These are phyloP conservation scores for Phengaris arion DNA, from an alignment of 2,888 invertebrate species.

Conservation along the genomic window DNA sequence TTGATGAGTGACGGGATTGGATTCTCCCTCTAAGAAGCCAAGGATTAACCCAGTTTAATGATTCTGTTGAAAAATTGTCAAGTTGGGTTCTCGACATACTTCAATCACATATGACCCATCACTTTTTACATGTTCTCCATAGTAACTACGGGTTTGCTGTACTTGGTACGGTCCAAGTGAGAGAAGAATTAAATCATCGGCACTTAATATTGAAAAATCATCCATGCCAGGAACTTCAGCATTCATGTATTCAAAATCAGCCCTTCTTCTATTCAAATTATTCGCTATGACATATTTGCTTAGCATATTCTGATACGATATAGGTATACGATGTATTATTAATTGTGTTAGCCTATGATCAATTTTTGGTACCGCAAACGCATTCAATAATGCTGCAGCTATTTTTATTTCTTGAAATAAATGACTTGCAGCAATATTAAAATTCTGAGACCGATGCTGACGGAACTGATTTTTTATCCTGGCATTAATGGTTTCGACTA, in stretches of 20 bases:
- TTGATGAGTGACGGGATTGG: no score
- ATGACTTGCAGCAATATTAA: conserved; percentile 15
- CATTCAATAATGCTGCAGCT: conserved; percentile 26
- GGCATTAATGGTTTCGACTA: conserved; percentile 23
- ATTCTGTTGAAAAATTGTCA: no score
- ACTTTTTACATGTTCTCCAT: no score
- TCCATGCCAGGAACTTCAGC: conserved; percentile 16
- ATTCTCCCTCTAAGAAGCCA: no score
- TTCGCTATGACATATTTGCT: conserved; percentile 2
- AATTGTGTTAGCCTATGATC: conserved; percentile 19
- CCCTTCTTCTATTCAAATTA: conserved; percentile 16
- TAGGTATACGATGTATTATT: conserved; percentile 18
- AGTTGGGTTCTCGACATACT: no score
- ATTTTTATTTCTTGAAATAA: conserved; percentile 22
- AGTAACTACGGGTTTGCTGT: no score
- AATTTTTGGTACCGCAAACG: conserved; percentile 3
- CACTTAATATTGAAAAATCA: no score
- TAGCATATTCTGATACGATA: neutral
- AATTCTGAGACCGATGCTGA: neutral
- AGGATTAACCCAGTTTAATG: no score
- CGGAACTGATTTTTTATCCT: conserved; percentile 25
- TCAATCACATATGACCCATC: no score
- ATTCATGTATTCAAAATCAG: conserved; percentile 20
- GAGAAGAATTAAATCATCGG: no score
- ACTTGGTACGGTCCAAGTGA: no score